phyloP scores from a whole-genome alignment of 2,888 invertebrate genomes.

The Phortica magna region DNA sequence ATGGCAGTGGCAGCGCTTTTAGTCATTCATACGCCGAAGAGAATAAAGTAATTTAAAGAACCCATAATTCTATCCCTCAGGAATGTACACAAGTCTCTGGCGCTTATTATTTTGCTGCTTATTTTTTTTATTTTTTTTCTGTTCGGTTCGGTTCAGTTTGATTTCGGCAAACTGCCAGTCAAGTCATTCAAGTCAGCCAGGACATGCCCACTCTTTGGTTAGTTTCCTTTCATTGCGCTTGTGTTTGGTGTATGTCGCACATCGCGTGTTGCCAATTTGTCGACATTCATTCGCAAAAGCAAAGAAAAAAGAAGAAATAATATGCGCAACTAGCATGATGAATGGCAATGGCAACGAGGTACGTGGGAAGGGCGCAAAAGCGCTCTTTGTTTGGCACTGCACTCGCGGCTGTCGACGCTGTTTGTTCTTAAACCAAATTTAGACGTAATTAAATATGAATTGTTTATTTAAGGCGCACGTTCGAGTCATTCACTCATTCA shows the following conservation, averaged over 20 bases:
- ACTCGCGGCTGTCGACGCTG: constrained; percentile 66
- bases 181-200: neutral
- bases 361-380: neutral
- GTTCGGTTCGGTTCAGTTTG: neutral
- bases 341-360: constrained; percentile 9
- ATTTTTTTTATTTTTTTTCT: constrained; percentile 37
- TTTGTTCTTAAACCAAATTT: constrained; percentile 75
- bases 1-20: too few species aligned
- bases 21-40: neutral
- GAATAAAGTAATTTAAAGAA: constrained; percentile 64
- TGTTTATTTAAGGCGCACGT: constrained; percentile 75
- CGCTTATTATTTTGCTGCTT: constrained; percentile 58
- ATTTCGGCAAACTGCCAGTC: constrained; percentile 1
- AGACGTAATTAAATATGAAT: constrained; percentile 76
- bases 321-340: constrained; percentile 15
- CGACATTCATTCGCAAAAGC: constrained; percentile 65
- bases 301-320: neutral
- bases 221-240: constrained; percentile 3
- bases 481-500: constrained; percentile 38
- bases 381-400: constrained; percentile 45
- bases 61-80: constrained; percentile 64
- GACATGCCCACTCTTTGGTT: neutral
- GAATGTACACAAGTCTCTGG: constrained; percentile 46
- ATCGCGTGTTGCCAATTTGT: constrained; percentile 76
- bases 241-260: constrained; percentile 43